phyloP scores from a whole-genome alignment of 2,888 invertebrate genomes.

The Leucoptera coffeella region DNA sequence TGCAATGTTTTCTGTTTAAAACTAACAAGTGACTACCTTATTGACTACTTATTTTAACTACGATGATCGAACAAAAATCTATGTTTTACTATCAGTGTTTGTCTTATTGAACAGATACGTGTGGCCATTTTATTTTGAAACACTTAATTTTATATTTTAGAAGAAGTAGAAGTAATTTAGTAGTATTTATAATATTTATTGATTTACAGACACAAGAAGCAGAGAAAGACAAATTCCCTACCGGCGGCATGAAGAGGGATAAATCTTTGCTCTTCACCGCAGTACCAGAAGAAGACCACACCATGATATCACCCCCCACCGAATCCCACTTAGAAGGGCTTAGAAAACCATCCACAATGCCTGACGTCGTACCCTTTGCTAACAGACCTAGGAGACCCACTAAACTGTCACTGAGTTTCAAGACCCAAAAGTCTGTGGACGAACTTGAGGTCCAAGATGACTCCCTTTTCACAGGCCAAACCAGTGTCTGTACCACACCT shows the following conservation, averaged over 20 bases:
- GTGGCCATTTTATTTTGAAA: too few species aligned
- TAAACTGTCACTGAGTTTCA: constrained; percentile 53
- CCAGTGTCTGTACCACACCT: constrained; percentile 73
- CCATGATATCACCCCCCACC: constrained; percentile 37
- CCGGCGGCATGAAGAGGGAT: constrained; percentile 65
- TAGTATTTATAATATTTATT: too few species aligned
- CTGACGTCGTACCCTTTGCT: constrained; percentile 45
- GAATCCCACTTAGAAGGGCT: constrained; percentile 19
- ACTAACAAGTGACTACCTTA: too few species aligned
- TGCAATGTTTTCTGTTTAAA: too few species aligned
- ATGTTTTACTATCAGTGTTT: too few species aligned
- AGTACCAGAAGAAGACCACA: constrained; percentile 71
- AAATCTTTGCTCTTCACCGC: constrained; percentile 76
- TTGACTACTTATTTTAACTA: too few species aligned
- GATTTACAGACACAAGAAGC: constrained; percentile 39
- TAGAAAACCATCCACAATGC: constrained; percentile 23
- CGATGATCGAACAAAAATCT: too few species aligned
- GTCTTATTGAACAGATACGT: too few species aligned
- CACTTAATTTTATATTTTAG: too few species aligned
- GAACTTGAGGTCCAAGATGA: constrained; percentile 47
- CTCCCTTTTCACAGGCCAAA: constrained; percentile 59
- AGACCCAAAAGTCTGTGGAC: constrained; percentile 49
- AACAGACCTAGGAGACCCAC: constrained; percentile 49
- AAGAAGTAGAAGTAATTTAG: too few species aligned
- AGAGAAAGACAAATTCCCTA: constrained; percentile 38